Evolutionary conservation across 2,113 vertebrate genomes (phyloP), one percentile per base, ranked within the genome.

Genomic region (Misgurnus mizolepis): DNA sequence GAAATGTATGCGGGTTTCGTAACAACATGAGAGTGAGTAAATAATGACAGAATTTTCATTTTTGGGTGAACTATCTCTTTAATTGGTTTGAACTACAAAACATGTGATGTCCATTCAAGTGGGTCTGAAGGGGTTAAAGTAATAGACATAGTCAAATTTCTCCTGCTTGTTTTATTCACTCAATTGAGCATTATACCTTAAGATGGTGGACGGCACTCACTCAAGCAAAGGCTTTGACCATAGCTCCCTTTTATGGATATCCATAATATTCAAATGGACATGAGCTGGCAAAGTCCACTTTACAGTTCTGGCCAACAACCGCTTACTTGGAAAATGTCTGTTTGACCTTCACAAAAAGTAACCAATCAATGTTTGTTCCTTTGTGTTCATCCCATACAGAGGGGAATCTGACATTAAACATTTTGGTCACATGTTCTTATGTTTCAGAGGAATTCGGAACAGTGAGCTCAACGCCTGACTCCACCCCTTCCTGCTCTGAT

Each of bases 381-480:
- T 58, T 17, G 15, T 2, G 1, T 58, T 6, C 17, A 18, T 6
- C 15, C 55, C 7, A 6, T 56, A 7, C 15, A 14, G 14, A 55
- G 4, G 53, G 3, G 27, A 34, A 34, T 34, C 27, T 34, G 27
- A 34, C 27, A 34, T 27, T 68, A 11, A 47, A 9, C 1, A 2
- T 4, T 4, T 2, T 61, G 53, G 15, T 49, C 14, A 4, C 47
- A 41, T 0, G 34, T 64, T 82, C 45, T 88, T 83, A 83, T 84
- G 45, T 90, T 92, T 18, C 88, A 94, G 93, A 93, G 92, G 93
- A 94, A 88, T 92, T 91, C 86, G 93, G 91, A 87, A 93, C 93
- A 60, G 92, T 93, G 82, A 91, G 89, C 14, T 93, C 93, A 74
- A 94, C 93, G 65, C 93, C 93, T 85, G 93, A 94, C 87, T 94